Conservation (phyloP, 1,140 invertebrate species). For the Doryteuthis pealeii region DNA sequence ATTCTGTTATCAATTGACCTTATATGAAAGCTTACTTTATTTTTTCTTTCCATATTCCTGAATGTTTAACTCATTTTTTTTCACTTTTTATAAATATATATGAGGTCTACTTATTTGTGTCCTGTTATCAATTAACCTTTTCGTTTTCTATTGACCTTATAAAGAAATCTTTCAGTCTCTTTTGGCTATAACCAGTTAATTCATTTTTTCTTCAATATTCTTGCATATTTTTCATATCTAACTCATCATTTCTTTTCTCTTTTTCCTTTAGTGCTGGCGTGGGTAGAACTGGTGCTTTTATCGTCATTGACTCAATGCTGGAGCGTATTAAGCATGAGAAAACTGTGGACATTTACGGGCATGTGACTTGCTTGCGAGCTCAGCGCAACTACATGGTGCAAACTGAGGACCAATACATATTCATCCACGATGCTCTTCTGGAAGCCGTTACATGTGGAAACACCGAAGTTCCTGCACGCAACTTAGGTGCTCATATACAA, state of each 20-base stretch:
- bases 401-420: conserved; percentile 99
- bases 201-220: too few species aligned
- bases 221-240: too few species aligned
- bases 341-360: conserved; percentile 97
- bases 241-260: neutral
- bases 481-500: conserved; percentile 91
- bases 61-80: too few species aligned
- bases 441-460: conserved; percentile 94
- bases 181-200: too few species aligned
- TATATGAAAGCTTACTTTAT: too few species aligned
- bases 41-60: too few species aligned
- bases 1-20: too few species aligned
- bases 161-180: too few species aligned
- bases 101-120: too few species aligned
- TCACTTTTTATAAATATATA: too few species aligned
- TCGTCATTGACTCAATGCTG: conserved; percentile 98
- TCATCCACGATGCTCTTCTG: conserved; percentile 90
- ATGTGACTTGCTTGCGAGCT: conserved; percentile 94
- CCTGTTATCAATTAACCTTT: too few species aligned
- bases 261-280: conserved; percentile 96
- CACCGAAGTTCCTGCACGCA: conserved; percentile 90
- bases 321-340: conserved; percentile 87
- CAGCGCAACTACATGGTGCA: conserved; percentile 78
- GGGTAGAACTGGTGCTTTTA: conserved; percentile 94
- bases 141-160: too few species aligned